phyloP scores from a whole-genome alignment of 1,140 invertebrate species.

The Agrilus planipennis region DNA sequence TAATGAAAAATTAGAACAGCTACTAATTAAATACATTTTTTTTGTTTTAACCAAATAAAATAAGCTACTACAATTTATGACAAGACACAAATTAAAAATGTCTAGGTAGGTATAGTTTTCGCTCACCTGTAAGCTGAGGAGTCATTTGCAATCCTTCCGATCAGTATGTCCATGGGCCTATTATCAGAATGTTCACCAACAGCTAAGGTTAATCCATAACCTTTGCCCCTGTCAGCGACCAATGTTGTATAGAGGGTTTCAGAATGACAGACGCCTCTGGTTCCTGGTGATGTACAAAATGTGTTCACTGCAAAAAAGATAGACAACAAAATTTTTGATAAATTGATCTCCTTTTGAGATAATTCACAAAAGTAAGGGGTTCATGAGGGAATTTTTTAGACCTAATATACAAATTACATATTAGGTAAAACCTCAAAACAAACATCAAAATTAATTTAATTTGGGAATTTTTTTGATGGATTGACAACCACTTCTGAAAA shows the following conservation, averaged over 20 bases:
- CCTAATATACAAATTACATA: no score
- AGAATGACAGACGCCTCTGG: conserved; percentile 47
- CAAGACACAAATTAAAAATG: no score
- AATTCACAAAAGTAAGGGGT: background rate
- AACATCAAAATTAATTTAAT: no score
- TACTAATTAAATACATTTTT: no score
- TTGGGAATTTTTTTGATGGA: no score
- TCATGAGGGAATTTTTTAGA: background rate
- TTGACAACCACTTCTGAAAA: no score
- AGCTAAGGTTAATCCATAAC: conserved; percentile 35
- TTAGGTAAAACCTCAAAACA: no score
- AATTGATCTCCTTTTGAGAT: background rate
- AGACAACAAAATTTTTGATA: background rate
- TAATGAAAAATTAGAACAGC: no score
- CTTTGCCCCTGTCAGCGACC: conserved; percentile 39
- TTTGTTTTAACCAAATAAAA: no score
- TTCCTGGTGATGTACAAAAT: conserved; percentile 27
- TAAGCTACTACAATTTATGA: no score
- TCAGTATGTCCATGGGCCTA: conserved; percentile 35
- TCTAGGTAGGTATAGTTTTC: no score
- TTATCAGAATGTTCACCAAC: conserved; percentile 34
- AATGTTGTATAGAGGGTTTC: conserved; percentile 56
- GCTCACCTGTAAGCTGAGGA: conserved; percentile 62
- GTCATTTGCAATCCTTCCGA: conserved; percentile 52
- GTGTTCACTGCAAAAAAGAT: conserved; percentile 14